Base-by-base conservation (phyloP, 2,797 vertebrate genomes). In the Rhinatrema bivittatum region DNA sequence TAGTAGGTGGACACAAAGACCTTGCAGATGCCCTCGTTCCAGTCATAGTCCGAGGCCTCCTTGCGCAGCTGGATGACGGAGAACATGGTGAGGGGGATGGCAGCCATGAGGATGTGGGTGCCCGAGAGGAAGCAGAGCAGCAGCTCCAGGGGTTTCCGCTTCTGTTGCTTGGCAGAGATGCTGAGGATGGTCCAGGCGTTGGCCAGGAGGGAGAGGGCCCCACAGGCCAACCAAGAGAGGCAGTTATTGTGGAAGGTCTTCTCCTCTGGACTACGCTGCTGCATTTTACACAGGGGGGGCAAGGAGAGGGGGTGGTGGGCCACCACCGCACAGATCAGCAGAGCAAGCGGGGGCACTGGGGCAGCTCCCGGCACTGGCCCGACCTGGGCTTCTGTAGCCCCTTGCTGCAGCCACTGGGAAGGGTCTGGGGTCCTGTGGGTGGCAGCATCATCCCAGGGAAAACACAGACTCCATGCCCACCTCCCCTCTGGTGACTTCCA, bases 1-100 rank as follows among this genome's bases (percentile, higher is more conserved):
- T 87, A 87, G 59, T 86, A 87, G 0, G 84, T 87, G 38, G 85
- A 87, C 54, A 87, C 85, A 25, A 87, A 87, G 36, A 86, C 85
- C 45, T 87, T 87, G 72, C 85, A 87, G 59, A 87, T 76, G 46
- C 82, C 84, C 47, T 87, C 85, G 0, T 84, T 87, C 85, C 85
- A 87, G 67, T 87, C 81, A 0, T 86, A 87, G 61, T 84, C 79
- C 16, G 81, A 84, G 16, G 68, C 66, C 47, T 82, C 78, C 1
- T 82, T 78, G 53, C 85, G 66, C 7, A 87, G 65, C 62, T 87
- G 85, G 39, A 87, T 82, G 56, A 87, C 84, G 0, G 84, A 82
- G 0, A 84, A 87, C 20, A 84, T 79, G 48, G 83, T 83, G 42
- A 87, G 79, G 20, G 85, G 85, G 17, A 87, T 77, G 1, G 81